A percentile compares a stretch with the other conserved stretches of the same genome.
These are phyloP conservation scores for Macroramphosus scolopax DNA, from an alignment of 2,797 vertebrate species.

Conservation along the genomic window DNA sequence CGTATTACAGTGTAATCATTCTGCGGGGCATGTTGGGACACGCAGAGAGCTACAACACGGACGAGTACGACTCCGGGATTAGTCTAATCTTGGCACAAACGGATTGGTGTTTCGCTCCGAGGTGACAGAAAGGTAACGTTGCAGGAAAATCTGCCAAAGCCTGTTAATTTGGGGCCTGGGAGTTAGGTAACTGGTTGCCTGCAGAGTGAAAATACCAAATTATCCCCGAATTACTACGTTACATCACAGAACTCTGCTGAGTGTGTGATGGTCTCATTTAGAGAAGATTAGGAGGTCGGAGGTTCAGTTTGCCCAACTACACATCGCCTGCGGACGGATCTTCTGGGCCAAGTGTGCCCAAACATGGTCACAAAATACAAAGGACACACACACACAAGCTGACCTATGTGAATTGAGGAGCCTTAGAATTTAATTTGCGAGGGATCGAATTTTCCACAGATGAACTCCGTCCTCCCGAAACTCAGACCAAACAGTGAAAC, in stretches of 20 bases:
- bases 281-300: constrained; percentile 66
- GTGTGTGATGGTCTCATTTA: constrained; percentile 58
- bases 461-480: constrained; percentile 15
- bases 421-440: constrained; percentile 23
- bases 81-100: constrained; percentile 40
- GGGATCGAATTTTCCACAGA: constrained; percentile 27
- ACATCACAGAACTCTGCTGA: constrained; percentile 45
- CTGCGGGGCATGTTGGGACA: constrained; percentile 25
- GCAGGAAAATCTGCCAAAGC: constrained; percentile 24
- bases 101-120: constrained; percentile 30
- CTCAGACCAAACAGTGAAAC: constrained; percentile 2
- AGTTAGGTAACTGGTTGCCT: constrained; percentile 64
- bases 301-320: constrained; percentile 59
- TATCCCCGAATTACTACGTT: constrained; percentile 59
- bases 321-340: constrained; percentile 28
- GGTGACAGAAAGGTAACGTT: constrained; percentile 30
- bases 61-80: constrained; percentile 8
- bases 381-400: constrained; percentile 9
- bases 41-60: neutral
- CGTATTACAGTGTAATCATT: constrained; percentile 12
- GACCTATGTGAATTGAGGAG: neutral
- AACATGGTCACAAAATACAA: constrained; percentile 68
- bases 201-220: constrained; percentile 55
- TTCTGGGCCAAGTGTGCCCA: constrained; percentile 57
- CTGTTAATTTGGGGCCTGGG: constrained; percentile 44